phyloP scores from a whole-genome alignment of 2,888 invertebrate genomes.

The Drosophila greeni region DNA sequence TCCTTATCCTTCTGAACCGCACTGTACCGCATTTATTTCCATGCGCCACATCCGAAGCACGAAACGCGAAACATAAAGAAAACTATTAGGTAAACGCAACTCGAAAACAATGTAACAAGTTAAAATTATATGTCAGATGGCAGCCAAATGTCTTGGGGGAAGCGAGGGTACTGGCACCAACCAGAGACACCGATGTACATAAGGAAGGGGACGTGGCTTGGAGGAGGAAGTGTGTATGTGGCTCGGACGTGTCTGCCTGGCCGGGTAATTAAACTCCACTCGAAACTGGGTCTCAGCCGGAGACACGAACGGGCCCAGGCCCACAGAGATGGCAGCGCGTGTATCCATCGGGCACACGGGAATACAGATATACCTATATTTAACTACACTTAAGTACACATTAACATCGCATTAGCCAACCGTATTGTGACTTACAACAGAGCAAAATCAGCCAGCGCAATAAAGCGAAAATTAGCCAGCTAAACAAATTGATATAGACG shows the following conservation, averaged over 20 bases:
- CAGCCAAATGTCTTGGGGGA: conserved; percentile 42
- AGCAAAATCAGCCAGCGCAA: conserved; percentile 34
- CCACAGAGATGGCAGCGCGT: conserved; percentile 20
- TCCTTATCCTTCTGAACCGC: conserved; percentile 9
- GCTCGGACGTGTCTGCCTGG: conserved; percentile 23
- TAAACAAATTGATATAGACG: conserved; percentile 32
- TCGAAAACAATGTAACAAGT: conserved; percentile 31
- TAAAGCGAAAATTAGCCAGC: conserved; percentile 36
- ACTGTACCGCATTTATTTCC: conserved; percentile 18
- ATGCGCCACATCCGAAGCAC: conserved; percentile 8
- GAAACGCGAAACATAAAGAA: conserved; percentile 11
- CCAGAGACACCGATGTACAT: conserved; percentile 20
- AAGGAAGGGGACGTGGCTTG: conserved; percentile 11
- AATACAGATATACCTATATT: conserved; percentile 29
- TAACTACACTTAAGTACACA: conserved; percentile 33
- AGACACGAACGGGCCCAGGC: conserved; percentile 32
- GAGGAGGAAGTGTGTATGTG: conserved; percentile 8
- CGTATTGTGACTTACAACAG: conserved; percentile 69
- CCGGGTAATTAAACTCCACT: conserved; percentile 45
- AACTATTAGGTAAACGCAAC: conserved; percentile 38
- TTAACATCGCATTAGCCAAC: conserved; percentile 61
- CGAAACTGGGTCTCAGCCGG: conserved; percentile 47
- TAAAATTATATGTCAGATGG: conserved; percentile 43
- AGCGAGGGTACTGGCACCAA: conserved; percentile 1
- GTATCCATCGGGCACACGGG: conserved; percentile 27